phyloP scores from a whole-genome alignment of 2,113 vertebrate genomes.

The Gulo gulo region DNA sequence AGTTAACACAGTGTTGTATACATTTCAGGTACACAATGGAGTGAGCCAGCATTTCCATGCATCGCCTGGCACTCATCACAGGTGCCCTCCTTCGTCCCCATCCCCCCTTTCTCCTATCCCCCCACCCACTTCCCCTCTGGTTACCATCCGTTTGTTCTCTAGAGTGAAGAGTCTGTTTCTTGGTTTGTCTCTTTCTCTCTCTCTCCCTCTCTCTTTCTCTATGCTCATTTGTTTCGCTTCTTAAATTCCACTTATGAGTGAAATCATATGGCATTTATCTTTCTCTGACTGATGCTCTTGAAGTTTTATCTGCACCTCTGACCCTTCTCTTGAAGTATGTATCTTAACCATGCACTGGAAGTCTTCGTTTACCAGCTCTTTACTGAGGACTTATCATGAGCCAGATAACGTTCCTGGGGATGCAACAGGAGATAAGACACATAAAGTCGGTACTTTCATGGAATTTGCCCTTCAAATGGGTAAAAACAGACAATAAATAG shows the following conservation, averaged over 20 bases:
- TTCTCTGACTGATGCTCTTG: neutral
- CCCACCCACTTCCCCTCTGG: neutral
- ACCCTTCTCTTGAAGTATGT: neutral
- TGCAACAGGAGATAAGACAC: neutral
- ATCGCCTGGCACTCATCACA: neutral
- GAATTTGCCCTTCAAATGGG: neutral
- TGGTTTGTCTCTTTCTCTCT: neutral
- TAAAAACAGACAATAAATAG: neutral
- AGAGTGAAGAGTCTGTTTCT: neutral
- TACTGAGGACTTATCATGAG: neutral
- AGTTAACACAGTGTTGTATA: neutral
- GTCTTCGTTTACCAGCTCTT: neutral
- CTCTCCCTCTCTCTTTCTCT: neutral
- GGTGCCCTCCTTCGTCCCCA: neutral
- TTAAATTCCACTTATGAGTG: neutral
- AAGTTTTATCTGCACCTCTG: neutral
- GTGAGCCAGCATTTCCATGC: neutral
- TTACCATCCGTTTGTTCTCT: neutral
- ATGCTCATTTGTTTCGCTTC: neutral
- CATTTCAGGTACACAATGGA: neutral
- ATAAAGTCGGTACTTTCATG: neutral
- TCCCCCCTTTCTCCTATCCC: neutral
- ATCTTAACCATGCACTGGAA: neutral
- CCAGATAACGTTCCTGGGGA: neutral
- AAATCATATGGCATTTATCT: neutral